A percentile compares a stretch with the other conserved stretches of the same genome.
Evolutionary conservation across 2,888 invertebrate genomes (phyloP).

Genomic region (Tineola bisselliella): DNA sequence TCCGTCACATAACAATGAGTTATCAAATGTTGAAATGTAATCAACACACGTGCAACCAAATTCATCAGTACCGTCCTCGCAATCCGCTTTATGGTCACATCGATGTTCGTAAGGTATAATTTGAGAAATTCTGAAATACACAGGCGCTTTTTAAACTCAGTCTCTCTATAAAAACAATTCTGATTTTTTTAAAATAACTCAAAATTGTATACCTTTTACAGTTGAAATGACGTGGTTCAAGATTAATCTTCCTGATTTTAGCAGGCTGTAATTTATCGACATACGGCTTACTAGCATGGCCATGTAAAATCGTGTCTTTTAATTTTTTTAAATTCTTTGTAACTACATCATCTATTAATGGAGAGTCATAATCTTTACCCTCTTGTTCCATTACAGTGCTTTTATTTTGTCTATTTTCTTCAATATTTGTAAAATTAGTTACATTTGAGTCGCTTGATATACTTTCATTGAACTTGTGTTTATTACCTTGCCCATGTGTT

Average conservation of each 20-base stretch:
- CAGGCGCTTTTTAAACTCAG: background rate
- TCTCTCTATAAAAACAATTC: too few relatives aligned
- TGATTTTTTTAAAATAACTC: too few relatives aligned
- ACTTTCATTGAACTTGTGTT: slow-evolving; percentile 29
- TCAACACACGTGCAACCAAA: slow-evolving; percentile 77
- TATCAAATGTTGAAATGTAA: slow-evolving; percentile 61
- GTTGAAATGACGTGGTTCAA: slow-evolving; percentile 40
- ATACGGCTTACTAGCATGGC: background rate
- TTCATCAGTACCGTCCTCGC: slow-evolving; percentile 87
- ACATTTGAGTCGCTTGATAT: slow-evolving; percentile 29
- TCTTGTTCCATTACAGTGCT: background rate
- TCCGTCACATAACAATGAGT: slow-evolving; percentile 77
- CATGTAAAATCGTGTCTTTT: background rate
- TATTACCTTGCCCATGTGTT: background rate
- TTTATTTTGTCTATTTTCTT: background rate
- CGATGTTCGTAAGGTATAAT: slow-evolving; percentile 65
- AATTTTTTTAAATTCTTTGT: background rate
- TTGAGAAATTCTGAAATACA: slow-evolving; percentile 70
- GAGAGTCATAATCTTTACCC: background rate
- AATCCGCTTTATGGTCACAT: slow-evolving; percentile 77
- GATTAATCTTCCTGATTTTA: slow-evolving; percentile 38
- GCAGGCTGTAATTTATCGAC: slow-evolving; percentile 26
- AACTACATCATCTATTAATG: background rate
- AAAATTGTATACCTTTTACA: slow-evolving; percentile 47
- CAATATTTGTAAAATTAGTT: background rate